Evolutionary conservation across 2,888 invertebrate species (phyloP).

Genomic region (Himalopsyche japonica): DNA sequence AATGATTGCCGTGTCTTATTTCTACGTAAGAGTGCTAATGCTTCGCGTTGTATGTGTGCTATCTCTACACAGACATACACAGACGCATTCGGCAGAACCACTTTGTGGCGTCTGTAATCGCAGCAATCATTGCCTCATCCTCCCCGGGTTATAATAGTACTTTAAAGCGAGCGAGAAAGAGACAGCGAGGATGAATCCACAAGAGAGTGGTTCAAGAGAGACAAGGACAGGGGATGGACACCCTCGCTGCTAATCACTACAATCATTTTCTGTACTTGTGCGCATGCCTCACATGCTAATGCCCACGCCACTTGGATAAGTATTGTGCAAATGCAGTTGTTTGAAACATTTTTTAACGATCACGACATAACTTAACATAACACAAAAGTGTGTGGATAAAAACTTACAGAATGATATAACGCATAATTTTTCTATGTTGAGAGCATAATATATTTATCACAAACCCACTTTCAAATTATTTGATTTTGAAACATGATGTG

Average conservation of each 20-base stretch:
- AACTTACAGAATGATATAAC: no score
- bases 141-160: neutral
- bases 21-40: conserved; percentile 14
- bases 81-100: neutral
- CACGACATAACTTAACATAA: no score
- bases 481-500: no score
- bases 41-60: neutral
- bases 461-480: no score
- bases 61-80: neutral
- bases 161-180: neutral
- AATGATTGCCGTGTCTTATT: conserved; percentile 34
- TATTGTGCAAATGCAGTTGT: neutral
- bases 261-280: conserved; percentile 38
- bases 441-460: no score
- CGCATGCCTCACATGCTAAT: conserved; percentile 38
- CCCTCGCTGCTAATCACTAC: conserved; percentile 36
- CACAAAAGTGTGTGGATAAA: no score
- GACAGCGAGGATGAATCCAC: neutral
- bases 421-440: no score
- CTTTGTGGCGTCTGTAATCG: conserved; percentile 35
- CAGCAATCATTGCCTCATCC: conserved; percentile 31
- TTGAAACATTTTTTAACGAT: neutral
- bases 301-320: neutral
- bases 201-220: neutral
- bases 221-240: neutral